phyloP scores from a whole-genome alignment of 2,113 vertebrate genomes.

The Pedionomus torquatus region DNA sequence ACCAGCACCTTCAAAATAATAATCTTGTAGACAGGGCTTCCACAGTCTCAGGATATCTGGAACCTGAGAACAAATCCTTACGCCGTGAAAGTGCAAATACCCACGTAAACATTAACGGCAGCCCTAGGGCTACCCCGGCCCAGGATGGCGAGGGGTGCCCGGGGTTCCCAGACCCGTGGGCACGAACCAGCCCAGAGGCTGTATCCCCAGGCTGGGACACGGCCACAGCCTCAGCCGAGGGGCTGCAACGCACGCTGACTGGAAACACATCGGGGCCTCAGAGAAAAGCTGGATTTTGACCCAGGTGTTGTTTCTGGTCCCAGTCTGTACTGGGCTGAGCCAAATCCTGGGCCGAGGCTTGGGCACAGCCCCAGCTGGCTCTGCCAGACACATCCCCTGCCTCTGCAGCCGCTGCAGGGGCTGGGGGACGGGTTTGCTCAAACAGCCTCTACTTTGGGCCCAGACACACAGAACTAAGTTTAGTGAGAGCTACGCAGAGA shows the following conservation, averaged over 20 bases:
- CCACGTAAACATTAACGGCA: neutral
- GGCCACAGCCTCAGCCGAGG: neutral
- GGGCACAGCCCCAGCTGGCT: slow-evolving; percentile 29
- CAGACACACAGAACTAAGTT: neutral
- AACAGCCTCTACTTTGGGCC: neutral
- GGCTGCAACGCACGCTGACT: neutral
- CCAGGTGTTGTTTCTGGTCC: slow-evolving; percentile 26
- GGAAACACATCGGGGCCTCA: neutral
- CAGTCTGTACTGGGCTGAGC: neutral
- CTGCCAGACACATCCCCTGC: neutral
- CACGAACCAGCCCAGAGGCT: neutral
- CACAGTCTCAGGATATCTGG: neutral
- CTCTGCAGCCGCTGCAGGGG: neutral
- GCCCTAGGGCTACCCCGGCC: neutral
- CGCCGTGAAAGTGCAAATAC: neutral
- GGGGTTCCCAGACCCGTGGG: slow-evolving; percentile 12
- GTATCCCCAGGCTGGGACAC: neutral
- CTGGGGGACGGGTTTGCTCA: neutral
- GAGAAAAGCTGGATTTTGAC: slow-evolving; percentile 21
- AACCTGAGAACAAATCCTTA: neutral
- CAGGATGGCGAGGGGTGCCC: neutral
- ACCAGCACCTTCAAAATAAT: neutral
- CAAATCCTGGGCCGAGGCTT: neutral
- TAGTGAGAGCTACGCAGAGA: neutral
- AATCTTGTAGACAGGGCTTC: neutral